These are phyloP conservation scores for Chloroclystis v-ata DNA, from an alignment of 2,888 invertebrate genomes.

Conservation along the genomic window DNA sequence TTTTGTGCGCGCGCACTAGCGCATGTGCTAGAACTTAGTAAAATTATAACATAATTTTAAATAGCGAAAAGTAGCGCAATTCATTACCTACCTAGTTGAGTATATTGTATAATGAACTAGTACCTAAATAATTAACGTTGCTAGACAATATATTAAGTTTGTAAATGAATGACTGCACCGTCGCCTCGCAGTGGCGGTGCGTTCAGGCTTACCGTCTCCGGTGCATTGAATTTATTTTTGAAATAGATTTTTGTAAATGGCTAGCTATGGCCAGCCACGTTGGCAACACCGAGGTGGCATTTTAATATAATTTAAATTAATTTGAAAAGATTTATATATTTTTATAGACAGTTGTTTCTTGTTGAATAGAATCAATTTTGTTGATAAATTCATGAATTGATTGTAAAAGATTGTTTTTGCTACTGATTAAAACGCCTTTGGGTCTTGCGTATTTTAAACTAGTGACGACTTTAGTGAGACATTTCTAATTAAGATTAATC, in stretches of 20 bases:
- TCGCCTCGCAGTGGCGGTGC: conserved; percentile 27
- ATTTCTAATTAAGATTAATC: conserved; percentile 38
- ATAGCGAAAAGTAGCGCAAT: conserved; percentile 73
- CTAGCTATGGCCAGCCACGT: conserved; percentile 19
- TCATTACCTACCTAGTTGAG: conserved; percentile 68
- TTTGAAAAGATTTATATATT: conserved; percentile 65
- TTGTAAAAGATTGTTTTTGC: conserved; percentile 37
- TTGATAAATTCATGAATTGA: conserved; percentile 45
- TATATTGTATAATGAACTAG: conserved; percentile 61
- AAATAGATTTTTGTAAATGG: conserved; percentile 28
- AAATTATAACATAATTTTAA: conserved; percentile 52
- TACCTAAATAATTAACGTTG: conserved; percentile 67
- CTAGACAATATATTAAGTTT: conserved; percentile 71
- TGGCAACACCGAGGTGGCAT: conserved; percentile 41
- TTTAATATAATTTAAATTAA: conserved; percentile 65
- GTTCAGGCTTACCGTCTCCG: conserved; percentile 28
- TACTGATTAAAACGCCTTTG: conserved; percentile 34
- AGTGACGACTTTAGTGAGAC: conserved; percentile 61
- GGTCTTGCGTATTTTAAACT: conserved; percentile 37
- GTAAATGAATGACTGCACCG: conserved; percentile 60
- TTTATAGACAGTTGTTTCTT: conserved; percentile 73
- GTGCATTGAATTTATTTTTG: conserved; percentile 31
- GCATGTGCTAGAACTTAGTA: conserved; percentile 29
- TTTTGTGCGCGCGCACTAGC: conserved; percentile 22
- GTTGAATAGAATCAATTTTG: conserved; percentile 71